A percentile compares a stretch with the other conserved stretches of the same genome.
Evolutionary conservation across 37 sponge, comb jelly and placozoan species (phyloP).

Genomic region (Geodia barretti): DNA sequence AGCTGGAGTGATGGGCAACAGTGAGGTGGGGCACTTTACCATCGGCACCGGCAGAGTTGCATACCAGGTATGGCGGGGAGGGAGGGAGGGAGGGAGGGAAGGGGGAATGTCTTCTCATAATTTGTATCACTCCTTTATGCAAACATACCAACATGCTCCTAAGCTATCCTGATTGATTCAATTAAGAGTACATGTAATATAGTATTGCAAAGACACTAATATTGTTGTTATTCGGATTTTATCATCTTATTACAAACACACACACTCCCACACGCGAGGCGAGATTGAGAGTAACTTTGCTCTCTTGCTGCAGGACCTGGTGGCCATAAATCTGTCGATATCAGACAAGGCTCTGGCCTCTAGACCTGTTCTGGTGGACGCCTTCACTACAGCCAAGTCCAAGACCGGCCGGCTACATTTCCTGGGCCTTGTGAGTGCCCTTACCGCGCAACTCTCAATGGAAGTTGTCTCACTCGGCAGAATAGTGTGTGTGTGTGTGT

Average conservation of each 20-base stretch:
- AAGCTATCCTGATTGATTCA: background rate
- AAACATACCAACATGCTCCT: no score
- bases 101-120: background rate
- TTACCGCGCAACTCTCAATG: background rate
- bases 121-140: no score
- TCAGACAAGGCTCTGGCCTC: conserved; percentile 51
- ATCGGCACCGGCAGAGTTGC: conserved; percentile 90
- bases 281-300: no score
- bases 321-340: conserved; percentile 82
- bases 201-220: no score
- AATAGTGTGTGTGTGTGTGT: background rate
- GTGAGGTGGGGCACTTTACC: conserved; percentile 97
- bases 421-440: conserved; percentile 81
- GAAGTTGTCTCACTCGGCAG: background rate
- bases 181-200: background rate
- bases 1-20: conserved; percentile 97
- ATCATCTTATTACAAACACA: no score
- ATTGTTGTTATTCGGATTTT: no score
- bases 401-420: conserved; percentile 83
- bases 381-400: conserved; percentile 66
- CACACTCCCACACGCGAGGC: no score
- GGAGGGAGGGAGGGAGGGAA: background rate
- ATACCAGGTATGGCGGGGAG: conserved; percentile 90
- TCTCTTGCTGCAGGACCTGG: conserved; percentile 69
- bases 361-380: conserved; percentile 61